Percentiles rank a stretch among this genome's conserved stretches.
These are phyloP conservation scores for Melanargia galathea DNA, from an alignment of 2,888 invertebrate genomes.

Conservation along the genomic window DNA sequence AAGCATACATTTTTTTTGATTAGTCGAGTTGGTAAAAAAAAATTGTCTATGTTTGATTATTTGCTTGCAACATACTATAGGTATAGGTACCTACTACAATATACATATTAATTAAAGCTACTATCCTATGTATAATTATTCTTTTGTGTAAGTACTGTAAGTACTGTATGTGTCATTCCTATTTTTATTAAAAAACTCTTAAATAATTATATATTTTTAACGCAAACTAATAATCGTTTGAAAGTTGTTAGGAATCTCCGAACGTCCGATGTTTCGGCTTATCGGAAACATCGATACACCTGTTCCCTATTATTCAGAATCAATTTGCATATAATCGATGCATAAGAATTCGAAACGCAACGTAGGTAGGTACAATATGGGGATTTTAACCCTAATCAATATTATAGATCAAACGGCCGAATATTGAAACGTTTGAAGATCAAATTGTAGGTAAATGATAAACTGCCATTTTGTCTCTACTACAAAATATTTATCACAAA, in stretches of 20 bases:
- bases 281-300: constrained; percentile 39
- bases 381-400: constrained; percentile 21
- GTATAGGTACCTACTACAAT: too few species aligned
- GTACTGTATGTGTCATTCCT: too few species aligned
- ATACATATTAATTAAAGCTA: too few species aligned
- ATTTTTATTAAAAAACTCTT: not conserved
- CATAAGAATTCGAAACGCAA: constrained; percentile 46
- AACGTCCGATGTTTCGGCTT: constrained; percentile 22
- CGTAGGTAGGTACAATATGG: constrained; percentile 48
- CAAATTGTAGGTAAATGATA: not conserved
- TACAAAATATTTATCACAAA: too few species aligned
- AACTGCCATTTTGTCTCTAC: not conserved
- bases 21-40: too few species aligned
- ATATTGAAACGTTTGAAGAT: not conserved
- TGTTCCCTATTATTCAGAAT: constrained; percentile 40
- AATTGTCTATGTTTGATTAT: too few species aligned
- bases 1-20: too few species aligned
- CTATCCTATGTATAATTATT: too few species aligned
- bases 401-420: constrained; percentile 14
- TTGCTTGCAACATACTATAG: too few species aligned
- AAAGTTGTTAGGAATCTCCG: constrained; percentile 28
- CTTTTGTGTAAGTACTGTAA: too few species aligned
- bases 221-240: not conserved
- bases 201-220: not conserved
- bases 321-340: constrained; percentile 50